Conservation (phyloP, 2,888 invertebrate species). For the Eucriotettix oculatus region DNA sequence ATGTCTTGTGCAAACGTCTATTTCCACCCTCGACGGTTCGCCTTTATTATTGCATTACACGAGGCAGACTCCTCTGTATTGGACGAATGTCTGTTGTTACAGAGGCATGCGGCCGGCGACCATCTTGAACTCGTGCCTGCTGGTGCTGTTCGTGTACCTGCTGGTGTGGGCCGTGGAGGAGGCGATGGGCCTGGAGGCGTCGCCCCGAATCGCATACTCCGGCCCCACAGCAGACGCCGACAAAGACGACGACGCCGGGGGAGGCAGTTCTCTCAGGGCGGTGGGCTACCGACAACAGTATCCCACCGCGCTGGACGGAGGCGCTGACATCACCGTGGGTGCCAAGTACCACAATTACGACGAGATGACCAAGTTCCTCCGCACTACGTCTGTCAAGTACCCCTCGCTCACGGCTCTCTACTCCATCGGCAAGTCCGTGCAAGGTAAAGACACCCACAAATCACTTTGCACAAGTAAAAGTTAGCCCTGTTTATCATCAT, state of each 20-base stretch:
- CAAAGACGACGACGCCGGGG: too few species aligned
- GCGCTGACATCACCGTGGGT: conserved; percentile 14
- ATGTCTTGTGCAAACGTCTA: too few species aligned
- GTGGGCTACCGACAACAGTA: neutral
- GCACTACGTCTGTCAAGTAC: conserved; percentile 61
- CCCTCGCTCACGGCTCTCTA: conserved; percentile 81
- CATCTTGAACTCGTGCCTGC: neutral
- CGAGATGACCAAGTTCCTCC: conserved; percentile 64
- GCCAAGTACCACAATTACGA: conserved; percentile 65
- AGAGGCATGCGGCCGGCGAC: neutral
- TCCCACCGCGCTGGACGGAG: conserved; percentile 45
- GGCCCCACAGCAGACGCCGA: neutral
- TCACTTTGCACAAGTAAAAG: neutral
- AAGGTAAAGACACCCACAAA: conserved; percentile 40
- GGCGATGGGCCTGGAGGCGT: neutral
- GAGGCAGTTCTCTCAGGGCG: neutral
- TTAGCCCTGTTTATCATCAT: too few species aligned
- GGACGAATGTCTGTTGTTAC: too few species aligned
- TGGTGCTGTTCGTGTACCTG: neutral
- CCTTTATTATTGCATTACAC: too few species aligned
- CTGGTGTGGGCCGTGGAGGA: neutral
- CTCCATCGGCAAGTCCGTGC: conserved; percentile 83
- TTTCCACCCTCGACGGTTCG: too few species aligned
- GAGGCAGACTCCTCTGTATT: too few species aligned
- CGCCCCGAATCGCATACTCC: neutral